Base-by-base conservation (phyloP, 2,888 invertebrate species). In the Latrodectus hesperus region DNA sequence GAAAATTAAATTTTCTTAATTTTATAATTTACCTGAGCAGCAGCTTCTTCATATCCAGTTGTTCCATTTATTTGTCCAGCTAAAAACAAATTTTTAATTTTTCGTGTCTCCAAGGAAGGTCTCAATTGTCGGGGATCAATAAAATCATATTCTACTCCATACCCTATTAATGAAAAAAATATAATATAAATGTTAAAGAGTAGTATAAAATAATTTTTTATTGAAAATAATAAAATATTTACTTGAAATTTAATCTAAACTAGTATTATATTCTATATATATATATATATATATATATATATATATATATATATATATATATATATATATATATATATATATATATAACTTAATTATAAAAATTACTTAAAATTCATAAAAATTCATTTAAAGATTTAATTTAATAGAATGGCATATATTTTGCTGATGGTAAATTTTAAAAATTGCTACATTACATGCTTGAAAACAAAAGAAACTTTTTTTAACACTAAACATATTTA, bases 11-110 rank as follows among this genome's bases (percentile, higher is more conserved):
- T 38, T 38, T 38, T 38, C 38, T 38, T 6, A 38, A 38, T 38
- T 38, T 38, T 38, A 38, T 38, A 38, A 49, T 12, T 22, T 68
- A 89, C 89, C 92, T 98, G 98, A 0, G 96, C 95, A 0, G 97
- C 97, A 11, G 98, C 98, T 92, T 98, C 97, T 93, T 98, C 97
- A 92, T 98, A 98, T 0, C 97, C 96, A 0, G 96, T 96, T 0
- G 96, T 96, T 8, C 97, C 98, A 93, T 98, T 98, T 88, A 98
- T 96, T 93, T 98, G 98, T 0, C 98, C 98, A 72, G 97, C 97
- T 89, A 98, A 94, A 92, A 95, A 98, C 12, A 98, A 93, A 67
- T 95, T 94, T 0, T 93, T 91, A 9, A 97, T 94, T 90, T 93
- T 94, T 90, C 95, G 95, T 0, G 97, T 96, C 92, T 97, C 96